These are phyloP conservation scores for Blastobasis adustella DNA, from an alignment of 2,888 invertebrate genomes.

Conservation along the genomic window DNA sequence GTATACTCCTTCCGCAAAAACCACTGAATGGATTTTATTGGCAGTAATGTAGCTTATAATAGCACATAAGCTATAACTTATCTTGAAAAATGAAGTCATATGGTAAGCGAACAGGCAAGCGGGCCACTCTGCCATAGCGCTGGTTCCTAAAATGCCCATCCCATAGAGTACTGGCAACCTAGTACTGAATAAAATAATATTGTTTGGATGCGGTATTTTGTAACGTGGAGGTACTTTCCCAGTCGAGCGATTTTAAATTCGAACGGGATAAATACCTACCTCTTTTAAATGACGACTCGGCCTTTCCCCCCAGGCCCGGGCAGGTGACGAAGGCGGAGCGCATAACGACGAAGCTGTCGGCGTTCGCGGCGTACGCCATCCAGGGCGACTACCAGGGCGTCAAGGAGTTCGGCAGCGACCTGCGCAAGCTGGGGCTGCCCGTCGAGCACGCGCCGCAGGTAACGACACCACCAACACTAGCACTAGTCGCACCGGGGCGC, in stretches of 20 bases:
- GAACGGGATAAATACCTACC: neutral
- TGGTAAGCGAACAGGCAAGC: no score
- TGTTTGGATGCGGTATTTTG: no score
- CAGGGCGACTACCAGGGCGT: conserved; percentile 95
- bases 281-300: neutral
- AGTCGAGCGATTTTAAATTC: no score
- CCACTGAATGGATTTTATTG: no score
- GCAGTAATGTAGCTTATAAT: no score
- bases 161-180: no score
- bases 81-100: no score
- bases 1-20: no score
- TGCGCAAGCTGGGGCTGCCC: conserved; percentile 94
- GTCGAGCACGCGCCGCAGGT: conserved; percentile 98
- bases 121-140: neutral
- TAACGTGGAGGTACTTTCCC: no score
- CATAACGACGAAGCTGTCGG: conserved; percentile 91
- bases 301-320: conserved; percentile 83
- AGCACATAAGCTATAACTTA: no score
- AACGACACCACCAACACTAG: conserved; percentile 2
- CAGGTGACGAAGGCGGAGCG: conserved; percentile 95
- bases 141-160: neutral
- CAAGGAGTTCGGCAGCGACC: conserved; percentile 93
- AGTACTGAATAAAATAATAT: no score
- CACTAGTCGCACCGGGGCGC: neutral
- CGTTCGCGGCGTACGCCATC: conserved; percentile 95